Evolutionary conservation across 2,888 invertebrate genomes (phyloP).

Genomic region (Smittia aterrima): DNA sequence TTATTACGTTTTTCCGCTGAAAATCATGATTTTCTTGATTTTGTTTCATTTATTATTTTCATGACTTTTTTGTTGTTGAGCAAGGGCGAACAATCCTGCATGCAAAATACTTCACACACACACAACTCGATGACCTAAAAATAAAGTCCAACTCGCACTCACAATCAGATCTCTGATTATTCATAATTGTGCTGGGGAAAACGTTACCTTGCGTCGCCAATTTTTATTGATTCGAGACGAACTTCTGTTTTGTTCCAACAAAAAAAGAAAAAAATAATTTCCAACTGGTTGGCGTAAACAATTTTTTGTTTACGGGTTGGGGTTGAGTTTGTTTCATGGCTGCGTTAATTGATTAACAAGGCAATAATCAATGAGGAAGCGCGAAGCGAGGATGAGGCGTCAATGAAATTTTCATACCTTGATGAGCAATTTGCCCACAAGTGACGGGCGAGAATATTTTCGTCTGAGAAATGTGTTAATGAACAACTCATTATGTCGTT

Average conservation of each 20-base stretch:
- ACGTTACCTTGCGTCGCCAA: not conserved
- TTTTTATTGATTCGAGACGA: not conserved
- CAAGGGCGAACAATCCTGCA: not conserved
- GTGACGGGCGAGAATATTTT: not conserved
- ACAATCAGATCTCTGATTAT: slow-evolving; percentile 15
- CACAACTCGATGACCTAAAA: not conserved
- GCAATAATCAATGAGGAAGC: slow-evolving; percentile 6
- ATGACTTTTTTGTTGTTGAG: not conserved
- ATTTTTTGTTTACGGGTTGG: not conserved
- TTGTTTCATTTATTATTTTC: not conserved
- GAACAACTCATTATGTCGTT: not conserved
- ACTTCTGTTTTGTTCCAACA: no score
- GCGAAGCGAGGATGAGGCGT: not conserved
- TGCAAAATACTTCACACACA: not conserved
- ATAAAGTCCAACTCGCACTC: not conserved
- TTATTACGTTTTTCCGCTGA: no score
- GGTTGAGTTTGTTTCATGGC: slow-evolving; percentile 1
- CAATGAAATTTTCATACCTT: not conserved
- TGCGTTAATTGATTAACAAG: slow-evolving; percentile 10
- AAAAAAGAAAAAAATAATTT: not conserved
- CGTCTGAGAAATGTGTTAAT: not conserved
- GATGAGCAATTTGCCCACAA: not conserved
- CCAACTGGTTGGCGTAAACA: not conserved
- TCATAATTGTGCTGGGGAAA: not conserved
- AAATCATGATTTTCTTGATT: no score